phyloP scores from a whole-genome alignment of 2,797 vertebrate genomes.

The Acanthopagrus latus region DNA sequence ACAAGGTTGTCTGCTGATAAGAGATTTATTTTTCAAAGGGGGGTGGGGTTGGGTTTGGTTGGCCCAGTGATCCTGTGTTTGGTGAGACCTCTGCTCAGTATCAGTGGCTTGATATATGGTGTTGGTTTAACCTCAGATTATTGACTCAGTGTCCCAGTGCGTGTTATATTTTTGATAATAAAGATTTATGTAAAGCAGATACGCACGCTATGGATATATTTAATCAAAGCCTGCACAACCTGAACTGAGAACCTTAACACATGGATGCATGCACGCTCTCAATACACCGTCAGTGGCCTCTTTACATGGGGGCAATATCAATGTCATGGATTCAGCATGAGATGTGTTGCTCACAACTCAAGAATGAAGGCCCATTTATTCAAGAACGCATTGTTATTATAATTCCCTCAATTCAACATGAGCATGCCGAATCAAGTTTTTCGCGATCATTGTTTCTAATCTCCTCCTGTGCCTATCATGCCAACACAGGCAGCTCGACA shows the following conservation, averaged over 20 bases:
- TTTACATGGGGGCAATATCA: constrained; percentile 8
- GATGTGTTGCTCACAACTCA: not conserved
- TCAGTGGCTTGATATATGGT: constrained; percentile 42
- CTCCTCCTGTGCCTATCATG: constrained; percentile 16
- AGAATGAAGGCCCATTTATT: not conserved
- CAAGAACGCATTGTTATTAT: not conserved
- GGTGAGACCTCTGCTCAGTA: constrained; percentile 18
- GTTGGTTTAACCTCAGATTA: constrained; percentile 50
- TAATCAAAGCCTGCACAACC: constrained; percentile 10
- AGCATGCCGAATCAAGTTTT: constrained; percentile 14
- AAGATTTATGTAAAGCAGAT: constrained; percentile 45
- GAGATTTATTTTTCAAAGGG: constrained; percentile 29
- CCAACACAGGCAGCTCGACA: constrained; percentile 20
- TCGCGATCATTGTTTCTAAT: constrained; percentile 8
- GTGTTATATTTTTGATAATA: constrained; percentile 15
- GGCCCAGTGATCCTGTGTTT: not conserved
- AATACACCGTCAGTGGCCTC: constrained; percentile 1
- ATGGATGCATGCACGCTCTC: constrained; percentile 6
- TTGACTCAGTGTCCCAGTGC: constrained; percentile 27
- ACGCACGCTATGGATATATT: constrained; percentile 21
- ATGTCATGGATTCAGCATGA: not conserved
- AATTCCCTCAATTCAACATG: not conserved
- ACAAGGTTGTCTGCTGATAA: constrained; percentile 47
- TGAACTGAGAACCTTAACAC: constrained; percentile 14
- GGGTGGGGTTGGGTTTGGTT: not conserved